phyloP scores from a whole-genome alignment of 2,888 invertebrate genomes.

The Bhutanitis thaidina region DNA sequence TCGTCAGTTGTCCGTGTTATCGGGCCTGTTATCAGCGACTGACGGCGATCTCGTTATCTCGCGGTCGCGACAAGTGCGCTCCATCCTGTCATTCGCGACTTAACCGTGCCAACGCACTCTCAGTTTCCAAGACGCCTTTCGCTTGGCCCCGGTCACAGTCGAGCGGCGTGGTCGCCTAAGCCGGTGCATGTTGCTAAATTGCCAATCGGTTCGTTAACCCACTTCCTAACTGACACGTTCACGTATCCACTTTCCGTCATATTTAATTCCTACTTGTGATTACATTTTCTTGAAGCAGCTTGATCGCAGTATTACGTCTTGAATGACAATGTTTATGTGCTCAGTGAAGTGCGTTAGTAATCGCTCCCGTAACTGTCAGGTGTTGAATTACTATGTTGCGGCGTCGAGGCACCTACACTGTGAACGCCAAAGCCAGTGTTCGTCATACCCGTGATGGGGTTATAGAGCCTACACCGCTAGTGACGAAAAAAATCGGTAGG shows the following conservation, averaged over 20 bases:
- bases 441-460: constrained; percentile 43
- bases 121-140: constrained; percentile 68
- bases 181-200: constrained; percentile 65
- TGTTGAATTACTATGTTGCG: constrained; percentile 54
- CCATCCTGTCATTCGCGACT: constrained; percentile 67
- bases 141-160: constrained; percentile 52
- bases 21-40: constrained; percentile 59
- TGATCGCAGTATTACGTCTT: constrained; percentile 5
- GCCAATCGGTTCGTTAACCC: constrained; percentile 65
- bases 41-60: constrained; percentile 69
- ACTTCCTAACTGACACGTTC: constrained; percentile 48
- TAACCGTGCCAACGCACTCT: constrained; percentile 68
- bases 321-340: constrained; percentile 27
- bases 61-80: constrained; percentile 46
- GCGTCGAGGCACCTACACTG: constrained; percentile 68
- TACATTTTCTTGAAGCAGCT: background rate
- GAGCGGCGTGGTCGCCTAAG: constrained; percentile 48
- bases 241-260: constrained; percentile 43
- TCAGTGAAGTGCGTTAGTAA: constrained; percentile 27
- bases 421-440: constrained; percentile 56
- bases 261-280: constrained; percentile 5
- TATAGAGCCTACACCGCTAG: constrained; percentile 36
- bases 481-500: constrained; percentile 54
- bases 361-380: constrained; percentile 18
- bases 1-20: constrained; percentile 43